Base-by-base conservation (phyloP, 1,140 invertebrate genomes). In the Orius insidiosus region DNA sequence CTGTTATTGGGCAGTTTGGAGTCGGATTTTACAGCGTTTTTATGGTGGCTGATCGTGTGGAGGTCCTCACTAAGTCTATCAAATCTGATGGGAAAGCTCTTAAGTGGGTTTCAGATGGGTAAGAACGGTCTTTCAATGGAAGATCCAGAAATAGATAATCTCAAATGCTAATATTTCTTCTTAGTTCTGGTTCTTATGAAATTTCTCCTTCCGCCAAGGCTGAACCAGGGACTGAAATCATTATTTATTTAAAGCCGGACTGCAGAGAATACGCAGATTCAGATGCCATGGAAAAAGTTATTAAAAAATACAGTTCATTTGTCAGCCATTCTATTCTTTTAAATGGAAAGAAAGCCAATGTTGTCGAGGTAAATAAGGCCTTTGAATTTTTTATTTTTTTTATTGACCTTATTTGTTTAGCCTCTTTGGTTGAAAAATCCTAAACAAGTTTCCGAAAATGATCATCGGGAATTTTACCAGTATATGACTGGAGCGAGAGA, bases 1-100 rank as follows among this genome's bases (percentile, higher is more conserved):
- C 93, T 97, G 46, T n/a, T n/a, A 97, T 97, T 64, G 94, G 93
- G 4, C 90, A 97, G 60, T 98, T 98, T 71, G 94, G 93, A 50
- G 93, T 98, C 10, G 94, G 94, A 7, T 98, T 98, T 62, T 98
- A 97, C 59, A 95, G 90, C 34, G 77, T 84, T 1, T 97, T 97
- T 61, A 96, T 97, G 84, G 92, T 97, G 1, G 88, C 88, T 44
- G 79, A 95, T 54, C 84, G 82, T 61, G 86, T 97, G 9, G 85
- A 93, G 7, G 24, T 24, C 24, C n/a, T n/a, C n/a, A n/a, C n/a
- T n/a, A n/a, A n/a, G n/a, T n/a, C n/a, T n/a, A n/a, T n/a, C n/a
- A n/a, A n/a, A n/a, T n/a, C n/a, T n/a, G n/a, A n/a, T n/a, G n/a
- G n/a, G n/a, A n/a, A n/a, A n/a, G n/a, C n/a, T n/a, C n/a, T n/a